A percentile compares a stretch with the other conserved stretches of the same genome.
Conservation (phyloP, 2,888 invertebrate genomes). For the Monochamus alternatus region DNA sequence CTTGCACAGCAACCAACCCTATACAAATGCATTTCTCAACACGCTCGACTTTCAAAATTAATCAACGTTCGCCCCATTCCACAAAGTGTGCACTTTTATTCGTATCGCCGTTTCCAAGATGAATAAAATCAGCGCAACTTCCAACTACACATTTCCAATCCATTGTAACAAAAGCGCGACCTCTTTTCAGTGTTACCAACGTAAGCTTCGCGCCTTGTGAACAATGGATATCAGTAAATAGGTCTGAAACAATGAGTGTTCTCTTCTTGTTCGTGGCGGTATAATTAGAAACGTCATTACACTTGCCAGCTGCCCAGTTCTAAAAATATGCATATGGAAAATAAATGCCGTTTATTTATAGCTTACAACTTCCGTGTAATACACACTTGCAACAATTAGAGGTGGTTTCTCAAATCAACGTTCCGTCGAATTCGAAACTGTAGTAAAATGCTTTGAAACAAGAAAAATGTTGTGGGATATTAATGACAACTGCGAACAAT, state of each 20-base stretch:
- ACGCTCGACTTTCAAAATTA: neutral
- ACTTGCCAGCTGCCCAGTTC: constrained; percentile 15
- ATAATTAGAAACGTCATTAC: constrained; percentile 28
- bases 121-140: constrained; percentile 11
- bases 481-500: no score
- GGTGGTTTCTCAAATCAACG: neutral
- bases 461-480: no score
- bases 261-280: constrained; percentile 8
- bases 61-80: neutral
- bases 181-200: constrained; percentile 4
- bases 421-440: neutral
- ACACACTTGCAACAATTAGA: constrained; percentile 22
- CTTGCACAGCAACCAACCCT: neutral
- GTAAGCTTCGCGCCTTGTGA: neutral
- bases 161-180: constrained; percentile 9
- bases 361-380: constrained; percentile 29
- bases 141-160: constrained; percentile 1
- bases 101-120: neutral
- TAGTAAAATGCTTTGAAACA: no score
- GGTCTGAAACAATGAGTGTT: constrained; percentile 18
- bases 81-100: neutral
- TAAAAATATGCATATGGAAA: constrained; percentile 23
- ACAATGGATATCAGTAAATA: constrained; percentile 24
- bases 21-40: neutral
- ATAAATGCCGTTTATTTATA: constrained; percentile 31